Conservation (phyloP, 2,113 vertebrate species). For the Eurypyga helias region DNA sequence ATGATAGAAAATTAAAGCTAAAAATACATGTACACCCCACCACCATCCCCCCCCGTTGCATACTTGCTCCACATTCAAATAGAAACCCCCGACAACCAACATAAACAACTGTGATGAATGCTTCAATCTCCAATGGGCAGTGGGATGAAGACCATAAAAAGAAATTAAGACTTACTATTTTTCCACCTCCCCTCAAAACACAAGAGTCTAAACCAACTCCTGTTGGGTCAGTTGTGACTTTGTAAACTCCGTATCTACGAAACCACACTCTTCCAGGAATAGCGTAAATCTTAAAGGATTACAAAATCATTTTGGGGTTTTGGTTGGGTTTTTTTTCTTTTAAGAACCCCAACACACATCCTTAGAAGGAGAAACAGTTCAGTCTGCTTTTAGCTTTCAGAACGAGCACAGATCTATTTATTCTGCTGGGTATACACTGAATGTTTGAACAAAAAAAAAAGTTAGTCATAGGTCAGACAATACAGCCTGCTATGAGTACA, state of each 20-base stretch:
- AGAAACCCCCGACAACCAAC: constrained; percentile 47
- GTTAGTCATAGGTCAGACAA: constrained; percentile 35
- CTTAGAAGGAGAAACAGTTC: background rate
- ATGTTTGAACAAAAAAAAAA: constrained; percentile 26
- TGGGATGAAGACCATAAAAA: constrained; percentile 36
- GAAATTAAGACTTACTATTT: constrained; percentile 52
- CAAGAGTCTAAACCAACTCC: constrained; percentile 22
- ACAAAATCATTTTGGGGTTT: constrained; percentile 16
- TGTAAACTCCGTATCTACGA: constrained; percentile 3
- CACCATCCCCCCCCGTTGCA: background rate
- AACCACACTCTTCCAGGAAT: constrained; percentile 20
- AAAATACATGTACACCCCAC: background rate
- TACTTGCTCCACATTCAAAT: background rate
- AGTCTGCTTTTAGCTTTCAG: background rate
- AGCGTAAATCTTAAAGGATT: constrained; percentile 6
- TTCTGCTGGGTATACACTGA: background rate
- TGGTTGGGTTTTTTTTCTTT: background rate
- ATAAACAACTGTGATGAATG: constrained; percentile 41
- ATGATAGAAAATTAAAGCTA: constrained; percentile 21
- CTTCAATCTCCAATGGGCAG: constrained; percentile 28
- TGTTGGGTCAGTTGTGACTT: constrained; percentile 16
- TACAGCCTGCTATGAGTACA: background rate
- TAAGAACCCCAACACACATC: background rate
- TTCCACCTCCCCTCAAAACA: constrained; percentile 35
- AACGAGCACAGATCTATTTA: background rate